Conservation (phyloP, 2,113 vertebrate genomes). For the Ovibos moschatus region DNA sequence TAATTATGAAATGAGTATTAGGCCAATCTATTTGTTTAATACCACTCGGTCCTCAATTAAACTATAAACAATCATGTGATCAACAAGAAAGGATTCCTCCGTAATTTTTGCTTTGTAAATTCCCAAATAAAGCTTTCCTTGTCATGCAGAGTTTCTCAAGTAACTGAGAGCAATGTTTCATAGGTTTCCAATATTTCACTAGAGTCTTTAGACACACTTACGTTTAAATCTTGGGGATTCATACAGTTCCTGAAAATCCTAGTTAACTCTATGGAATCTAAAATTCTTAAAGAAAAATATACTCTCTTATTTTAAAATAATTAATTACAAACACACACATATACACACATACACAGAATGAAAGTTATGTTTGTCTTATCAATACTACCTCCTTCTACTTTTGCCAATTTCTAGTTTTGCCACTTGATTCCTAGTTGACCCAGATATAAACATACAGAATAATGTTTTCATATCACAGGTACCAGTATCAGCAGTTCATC, state of each 20-base stretch:
- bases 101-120: neutral
- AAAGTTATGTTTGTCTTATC: neutral
- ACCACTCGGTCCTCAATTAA: neutral
- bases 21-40: neutral
- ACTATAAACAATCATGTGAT: neutral
- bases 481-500: neutral
- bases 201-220: neutral
- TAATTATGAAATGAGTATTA: neutral
- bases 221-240: neutral
- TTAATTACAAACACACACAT: neutral
- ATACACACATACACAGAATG: neutral
- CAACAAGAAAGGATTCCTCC: neutral
- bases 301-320: conserved; percentile 37
- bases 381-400: neutral
- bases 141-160: neutral
- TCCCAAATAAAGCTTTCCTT: neutral
- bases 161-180: neutral
- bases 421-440: neutral
- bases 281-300: conserved; percentile 26
- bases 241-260: neutral
- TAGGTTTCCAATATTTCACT: neutral
- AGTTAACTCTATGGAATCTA: neutral
- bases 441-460: neutral
- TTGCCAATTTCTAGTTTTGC: neutral
- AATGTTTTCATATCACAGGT: neutral